These are phyloP conservation scores for Ridgeia piscesae DNA, from an alignment of 1,140 invertebrate species.

Conservation along the genomic window DNA sequence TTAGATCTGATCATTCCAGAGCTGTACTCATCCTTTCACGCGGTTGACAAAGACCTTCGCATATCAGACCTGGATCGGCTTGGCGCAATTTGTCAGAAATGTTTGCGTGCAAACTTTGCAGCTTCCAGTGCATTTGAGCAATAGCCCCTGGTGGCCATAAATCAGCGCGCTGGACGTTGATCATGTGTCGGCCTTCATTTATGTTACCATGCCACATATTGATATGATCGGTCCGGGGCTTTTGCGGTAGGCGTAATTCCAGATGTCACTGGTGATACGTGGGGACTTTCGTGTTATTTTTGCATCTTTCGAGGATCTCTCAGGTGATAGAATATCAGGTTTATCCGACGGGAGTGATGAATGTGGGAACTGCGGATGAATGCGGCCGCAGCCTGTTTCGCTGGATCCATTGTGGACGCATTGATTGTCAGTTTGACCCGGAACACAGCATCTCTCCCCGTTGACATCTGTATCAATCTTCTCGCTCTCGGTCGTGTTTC, in stretches of 20 bases:
- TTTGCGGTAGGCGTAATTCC: background rate
- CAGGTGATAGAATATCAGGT: background rate
- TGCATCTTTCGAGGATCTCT: background rate
- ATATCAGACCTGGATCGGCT: background rate
- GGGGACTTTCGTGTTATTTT: background rate
- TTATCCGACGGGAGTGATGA: background rate
- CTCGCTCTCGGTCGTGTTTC: background rate
- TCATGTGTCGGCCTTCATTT: background rate
- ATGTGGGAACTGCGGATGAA: background rate
- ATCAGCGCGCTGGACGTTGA: background rate
- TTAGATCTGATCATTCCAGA: too few relatives aligned
- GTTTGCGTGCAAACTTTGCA: background rate
- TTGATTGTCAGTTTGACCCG: background rate
- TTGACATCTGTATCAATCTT: constrained; percentile 1
- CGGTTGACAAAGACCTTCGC: background rate
- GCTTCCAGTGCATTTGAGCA: background rate
- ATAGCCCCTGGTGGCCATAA: background rate
- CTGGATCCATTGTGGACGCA: background rate
- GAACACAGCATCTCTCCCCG: background rate
- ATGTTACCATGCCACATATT: background rate
- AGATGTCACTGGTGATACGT: background rate
- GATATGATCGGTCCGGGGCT: background rate
- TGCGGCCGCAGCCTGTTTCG: background rate
- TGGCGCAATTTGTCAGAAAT: background rate
- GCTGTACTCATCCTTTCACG: too few relatives aligned